phyloP scores from a whole-genome alignment of 1,140 invertebrate species.

The Bombus waltoni region DNA sequence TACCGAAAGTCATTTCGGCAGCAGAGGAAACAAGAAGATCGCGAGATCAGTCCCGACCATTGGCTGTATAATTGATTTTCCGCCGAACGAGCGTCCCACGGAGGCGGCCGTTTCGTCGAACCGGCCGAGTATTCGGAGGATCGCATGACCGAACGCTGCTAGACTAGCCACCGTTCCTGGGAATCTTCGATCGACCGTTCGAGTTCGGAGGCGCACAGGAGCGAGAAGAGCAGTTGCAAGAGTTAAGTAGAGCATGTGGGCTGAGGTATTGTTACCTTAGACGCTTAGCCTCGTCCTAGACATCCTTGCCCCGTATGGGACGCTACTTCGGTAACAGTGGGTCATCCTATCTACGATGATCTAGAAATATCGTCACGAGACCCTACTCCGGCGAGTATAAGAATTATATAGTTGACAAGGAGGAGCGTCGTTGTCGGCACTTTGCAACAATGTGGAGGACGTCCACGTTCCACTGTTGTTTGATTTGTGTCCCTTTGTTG shows the following conservation, averaged over 20 bases:
- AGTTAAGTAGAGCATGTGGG: neutral
- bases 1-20: constrained; percentile 57
- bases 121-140: neutral
- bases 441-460: constrained; percentile 54
- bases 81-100: constrained; percentile 30
- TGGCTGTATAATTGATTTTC: constrained; percentile 71
- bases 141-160: neutral
- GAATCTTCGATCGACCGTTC: neutral
- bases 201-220: neutral
- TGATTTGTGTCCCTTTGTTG: constrained; percentile 54
- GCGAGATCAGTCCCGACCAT: constrained; percentile 22
- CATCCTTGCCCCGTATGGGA: too few species aligned
- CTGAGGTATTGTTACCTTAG: neutral
- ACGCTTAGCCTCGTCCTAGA: neutral
- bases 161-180: neutral
- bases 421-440: constrained; percentile 14
- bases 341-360: neutral
- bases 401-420: constrained; percentile 16
- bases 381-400: neutral
- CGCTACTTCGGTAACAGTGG: neutral
- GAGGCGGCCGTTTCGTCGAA: neutral
- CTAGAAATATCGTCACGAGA: neutral
- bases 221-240: neutral
- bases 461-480: constrained; percentile 15
- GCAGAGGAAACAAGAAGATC: constrained; percentile 27